Conservation (phyloP, 1,140 invertebrate genomes). For the Mylabris phalerata region DNA sequence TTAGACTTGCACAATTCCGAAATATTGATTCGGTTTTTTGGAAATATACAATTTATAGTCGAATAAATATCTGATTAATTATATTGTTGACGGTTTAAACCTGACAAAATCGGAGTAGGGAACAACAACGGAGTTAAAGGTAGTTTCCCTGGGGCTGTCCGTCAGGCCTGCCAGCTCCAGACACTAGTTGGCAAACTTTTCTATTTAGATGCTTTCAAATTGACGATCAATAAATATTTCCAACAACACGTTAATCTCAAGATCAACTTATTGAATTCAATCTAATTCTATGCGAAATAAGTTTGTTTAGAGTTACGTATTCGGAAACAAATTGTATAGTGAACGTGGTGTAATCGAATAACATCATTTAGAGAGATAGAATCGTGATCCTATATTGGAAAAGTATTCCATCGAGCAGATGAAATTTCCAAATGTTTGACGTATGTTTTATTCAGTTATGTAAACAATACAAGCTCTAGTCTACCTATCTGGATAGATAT, state of each 20-base stretch:
- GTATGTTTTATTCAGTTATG: constrained; percentile 19
- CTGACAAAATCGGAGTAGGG: not conserved
- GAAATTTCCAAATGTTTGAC: constrained; percentile 9
- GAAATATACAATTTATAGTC: no score
- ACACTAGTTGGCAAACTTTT: constrained; percentile 16
- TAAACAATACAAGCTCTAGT: constrained; percentile 1
- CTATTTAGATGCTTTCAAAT: constrained; percentile 12
- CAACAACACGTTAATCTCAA: no score
- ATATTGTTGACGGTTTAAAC: constrained; percentile 6
- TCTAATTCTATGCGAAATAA: no score
- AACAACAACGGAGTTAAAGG: not conserved
- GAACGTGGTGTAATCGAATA: no score
- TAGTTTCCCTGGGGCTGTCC: constrained; percentile 12
- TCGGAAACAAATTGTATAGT: no score
- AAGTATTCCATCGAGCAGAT: not conserved
- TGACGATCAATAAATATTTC: not conserved
- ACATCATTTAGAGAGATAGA: no score
- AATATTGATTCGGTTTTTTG: no score
- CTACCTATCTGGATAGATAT: constrained; percentile 1
- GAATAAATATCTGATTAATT: not conserved
- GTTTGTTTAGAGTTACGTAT: no score
- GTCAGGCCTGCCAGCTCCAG: constrained; percentile 17
- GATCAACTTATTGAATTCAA: no score
- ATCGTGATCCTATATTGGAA: no score
- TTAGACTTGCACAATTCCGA: no score